A percentile compares a stretch with the other conserved stretches of the same genome.
Conservation (phyloP, 2,113 vertebrate genomes). For the Oncorhynchus masou region DNA sequence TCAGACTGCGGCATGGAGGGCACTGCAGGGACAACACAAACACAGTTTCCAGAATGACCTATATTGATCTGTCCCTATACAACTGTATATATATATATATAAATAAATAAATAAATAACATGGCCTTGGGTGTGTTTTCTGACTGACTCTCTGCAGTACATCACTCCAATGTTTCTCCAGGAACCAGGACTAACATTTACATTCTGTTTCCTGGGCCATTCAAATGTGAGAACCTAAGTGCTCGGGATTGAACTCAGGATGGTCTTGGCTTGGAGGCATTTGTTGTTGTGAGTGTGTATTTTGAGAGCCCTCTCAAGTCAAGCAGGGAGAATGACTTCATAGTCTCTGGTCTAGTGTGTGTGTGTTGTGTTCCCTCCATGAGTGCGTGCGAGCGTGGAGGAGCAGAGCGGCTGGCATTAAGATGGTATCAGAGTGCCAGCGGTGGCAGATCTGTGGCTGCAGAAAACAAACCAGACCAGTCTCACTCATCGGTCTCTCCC, state of each 20-base stretch:
- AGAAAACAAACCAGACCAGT: slow-evolving; percentile 35
- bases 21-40: slow-evolving; percentile 73
- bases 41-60: background rate
- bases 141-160: background rate
- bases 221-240: slow-evolving; percentile 12
- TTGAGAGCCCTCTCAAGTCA: slow-evolving; percentile 12
- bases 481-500: background rate
- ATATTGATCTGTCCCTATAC: background rate
- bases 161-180: slow-evolving; percentile 1
- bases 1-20: slow-evolving; percentile 92
- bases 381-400: background rate
- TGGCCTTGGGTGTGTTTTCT: slow-evolving; percentile 10
- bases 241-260: slow-evolving; percentile 29
- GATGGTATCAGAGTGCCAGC: slow-evolving; percentile 43
- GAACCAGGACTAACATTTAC: slow-evolving; percentile 26
- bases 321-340: slow-evolving; percentile 26
- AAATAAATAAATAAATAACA: too few relatives aligned
- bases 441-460: slow-evolving; percentile 12
- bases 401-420: slow-evolving; percentile 39
- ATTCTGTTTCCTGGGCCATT: slow-evolving; percentile 32
- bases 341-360: slow-evolving; percentile 11
- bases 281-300: slow-evolving; percentile 20
- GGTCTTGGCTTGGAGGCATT: slow-evolving; percentile 27
- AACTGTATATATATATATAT: background rate
- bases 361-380: slow-evolving; percentile 7